phyloP scores from a whole-genome alignment of 2,888 invertebrate species.

The Ctena decussata region DNA sequence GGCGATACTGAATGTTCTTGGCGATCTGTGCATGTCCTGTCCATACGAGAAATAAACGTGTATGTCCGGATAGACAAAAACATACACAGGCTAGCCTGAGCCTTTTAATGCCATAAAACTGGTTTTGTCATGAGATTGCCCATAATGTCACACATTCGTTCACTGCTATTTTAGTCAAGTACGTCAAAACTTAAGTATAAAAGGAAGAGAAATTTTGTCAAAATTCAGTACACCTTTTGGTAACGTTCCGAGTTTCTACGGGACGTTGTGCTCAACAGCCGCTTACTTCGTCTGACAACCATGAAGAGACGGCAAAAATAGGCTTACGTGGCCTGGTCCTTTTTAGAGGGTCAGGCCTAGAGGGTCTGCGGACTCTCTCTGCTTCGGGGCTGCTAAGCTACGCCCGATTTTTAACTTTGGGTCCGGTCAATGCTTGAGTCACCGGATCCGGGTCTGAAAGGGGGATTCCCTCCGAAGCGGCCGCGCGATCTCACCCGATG shows the following conservation, averaged over 20 bases:
- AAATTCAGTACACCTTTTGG: too few species aligned
- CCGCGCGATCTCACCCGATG: conserved; percentile 35
- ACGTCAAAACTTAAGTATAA: too few species aligned
- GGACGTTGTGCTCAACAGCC: background rate
- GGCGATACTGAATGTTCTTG: too few species aligned
- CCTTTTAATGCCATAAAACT: too few species aligned
- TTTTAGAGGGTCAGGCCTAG: conserved; percentile 36
- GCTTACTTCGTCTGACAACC: background rate
- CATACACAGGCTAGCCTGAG: too few species aligned
- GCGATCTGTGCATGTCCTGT: too few species aligned
- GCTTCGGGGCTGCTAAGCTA: conserved; percentile 27
- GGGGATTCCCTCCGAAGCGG: conserved; percentile 36
- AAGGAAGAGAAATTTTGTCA: too few species aligned
- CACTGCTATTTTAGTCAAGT: too few species aligned
- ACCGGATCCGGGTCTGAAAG: conserved; percentile 25
- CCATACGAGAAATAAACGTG: too few species aligned
- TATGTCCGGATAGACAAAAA: too few species aligned
- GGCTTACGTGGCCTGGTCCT: conserved; percentile 31
- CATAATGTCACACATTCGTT: too few species aligned
- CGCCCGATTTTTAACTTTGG: background rate
- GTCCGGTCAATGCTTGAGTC: conserved; percentile 24
- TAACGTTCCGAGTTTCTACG: background rate
- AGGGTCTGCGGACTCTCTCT: conserved; percentile 32
- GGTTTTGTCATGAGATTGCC: too few species aligned
- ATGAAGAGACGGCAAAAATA: background rate